Conservation (phyloP, 2,888 invertebrate species). For the Heteromurus nitidus region DNA sequence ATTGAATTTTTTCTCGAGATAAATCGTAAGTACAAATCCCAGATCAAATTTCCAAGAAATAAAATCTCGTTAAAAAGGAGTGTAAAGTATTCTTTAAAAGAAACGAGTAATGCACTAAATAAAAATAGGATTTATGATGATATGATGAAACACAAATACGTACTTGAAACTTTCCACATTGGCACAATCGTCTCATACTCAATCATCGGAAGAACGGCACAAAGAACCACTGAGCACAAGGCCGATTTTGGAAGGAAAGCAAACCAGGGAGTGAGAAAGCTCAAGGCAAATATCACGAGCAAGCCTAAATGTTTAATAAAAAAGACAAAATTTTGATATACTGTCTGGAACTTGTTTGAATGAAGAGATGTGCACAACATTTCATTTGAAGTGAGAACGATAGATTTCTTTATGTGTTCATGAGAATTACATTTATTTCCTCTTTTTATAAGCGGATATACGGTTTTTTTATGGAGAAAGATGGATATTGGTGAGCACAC, state of each 20-base stretch:
- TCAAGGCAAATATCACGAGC: conserved; percentile 87
- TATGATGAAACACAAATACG: background rate
- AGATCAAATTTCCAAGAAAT: too few relatives aligned
- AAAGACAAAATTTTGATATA: background rate
- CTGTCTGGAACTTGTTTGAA: too few relatives aligned
- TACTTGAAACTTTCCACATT: conserved; percentile 72
- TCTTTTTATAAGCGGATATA: too few relatives aligned
- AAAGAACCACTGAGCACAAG: conserved; percentile 93
- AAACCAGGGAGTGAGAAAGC: conserved; percentile 91
- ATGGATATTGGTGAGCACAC: too few relatives aligned
- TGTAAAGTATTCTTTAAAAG: background rate
- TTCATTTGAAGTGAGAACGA: too few relatives aligned
- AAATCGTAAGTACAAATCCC: background rate
- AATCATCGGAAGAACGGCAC: conserved; percentile 96
- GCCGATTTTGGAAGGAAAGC: conserved; percentile 92
- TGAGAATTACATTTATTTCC: too few relatives aligned
- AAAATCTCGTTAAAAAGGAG: too few relatives aligned
- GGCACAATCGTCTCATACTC: conserved; percentile 78
- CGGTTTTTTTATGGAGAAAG: too few relatives aligned
- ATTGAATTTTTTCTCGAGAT: background rate
- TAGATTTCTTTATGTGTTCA: too few relatives aligned
- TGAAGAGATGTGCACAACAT: too few relatives aligned
- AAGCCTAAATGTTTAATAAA: conserved; percentile 77
- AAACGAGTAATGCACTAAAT: background rate
- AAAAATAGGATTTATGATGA: too few relatives aligned